Base-by-base conservation (phyloP, 2,888 invertebrate species). In the Eupithecia subfuscata region DNA sequence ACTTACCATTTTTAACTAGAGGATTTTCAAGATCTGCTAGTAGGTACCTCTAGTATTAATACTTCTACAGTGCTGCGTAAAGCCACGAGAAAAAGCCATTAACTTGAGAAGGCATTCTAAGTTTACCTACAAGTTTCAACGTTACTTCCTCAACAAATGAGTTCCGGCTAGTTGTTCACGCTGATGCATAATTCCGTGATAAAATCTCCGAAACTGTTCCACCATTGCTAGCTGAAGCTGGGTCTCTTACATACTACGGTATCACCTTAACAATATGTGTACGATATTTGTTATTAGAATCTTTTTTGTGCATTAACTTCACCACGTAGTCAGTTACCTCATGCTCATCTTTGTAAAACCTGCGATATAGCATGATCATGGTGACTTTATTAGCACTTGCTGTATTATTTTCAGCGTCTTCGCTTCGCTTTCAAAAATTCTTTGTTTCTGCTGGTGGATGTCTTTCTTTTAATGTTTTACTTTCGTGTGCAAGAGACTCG, bases 111-210 rank as follows among this genome's bases (percentile, higher is more conserved):
- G 74, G 81, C 76, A 78, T 76, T 67, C 67, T 40, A 25, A 43
- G 68, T 78, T 80, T 81, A 60, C 60, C 22, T 25, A 78, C 81
- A 83, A 85, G 83, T 84, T 85, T 83, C 83, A 79, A 81, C 77
- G 82, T 81, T 78, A 81, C 79, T 80, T 81, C 80, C 77, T 81
- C 72, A 76, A 79, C 74, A 78, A 79, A 80, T 79, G 77, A 78
- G 86, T 87, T 87, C 85, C 86, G 86, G 85, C 82, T 81, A 79
- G 81, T 84, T 81, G 82, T 81, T 80, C 80, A 83, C 80, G 82
- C 80, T 78, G 79, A 83, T 85, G 87, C 83, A 86, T 86, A 86
- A 87, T 86, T 83, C 84, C 80, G 82, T 84, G 88, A 88, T 90
- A 88, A 86, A 81, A 89, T 89, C 89, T 85, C 81, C 81, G 80